These are phyloP conservation scores for Cerastis rubricosa DNA, from an alignment of 2,888 invertebrate genomes.

Conservation along the genomic window DNA sequence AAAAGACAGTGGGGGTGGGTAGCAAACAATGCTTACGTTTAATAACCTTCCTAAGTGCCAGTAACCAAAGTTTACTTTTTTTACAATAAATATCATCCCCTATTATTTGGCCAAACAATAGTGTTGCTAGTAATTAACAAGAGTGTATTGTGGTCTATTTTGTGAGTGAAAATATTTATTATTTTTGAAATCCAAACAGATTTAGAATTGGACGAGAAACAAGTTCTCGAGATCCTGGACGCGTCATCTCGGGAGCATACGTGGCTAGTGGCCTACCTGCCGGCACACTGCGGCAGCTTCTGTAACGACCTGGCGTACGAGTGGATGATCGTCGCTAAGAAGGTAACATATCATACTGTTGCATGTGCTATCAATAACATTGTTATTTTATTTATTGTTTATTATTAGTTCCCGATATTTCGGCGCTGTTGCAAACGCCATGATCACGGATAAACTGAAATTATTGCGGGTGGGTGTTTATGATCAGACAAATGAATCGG, in stretches of 20 bases:
- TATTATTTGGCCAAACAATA: neutral
- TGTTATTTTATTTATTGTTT: no score
- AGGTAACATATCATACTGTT: conserved; percentile 69
- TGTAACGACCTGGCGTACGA: conserved; percentile 78
- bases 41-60: neutral
- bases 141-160: neutral
- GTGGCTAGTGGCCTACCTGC: conserved; percentile 85
- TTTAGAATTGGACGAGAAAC: conserved; percentile 78
- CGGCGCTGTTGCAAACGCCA: no score
- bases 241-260: conserved; percentile 73
- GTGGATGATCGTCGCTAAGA: conserved; percentile 80
- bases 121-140: neutral
- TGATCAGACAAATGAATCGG: no score
- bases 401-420: no score
- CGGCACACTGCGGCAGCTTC: conserved; percentile 74
- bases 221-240: conserved; percentile 79
- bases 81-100: neutral
- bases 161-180: neutral
- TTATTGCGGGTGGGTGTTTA: no score
- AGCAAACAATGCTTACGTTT: neutral
- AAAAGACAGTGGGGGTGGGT: conserved; percentile 75
- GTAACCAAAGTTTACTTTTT: no score
- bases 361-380: no score
- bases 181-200: conserved; percentile 67
- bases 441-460: no score